Evolutionary conservation across 2,888 invertebrate species (phyloP), one percentile per base, ranked within the genome.

Genomic region (Crematogaster levior): DNA sequence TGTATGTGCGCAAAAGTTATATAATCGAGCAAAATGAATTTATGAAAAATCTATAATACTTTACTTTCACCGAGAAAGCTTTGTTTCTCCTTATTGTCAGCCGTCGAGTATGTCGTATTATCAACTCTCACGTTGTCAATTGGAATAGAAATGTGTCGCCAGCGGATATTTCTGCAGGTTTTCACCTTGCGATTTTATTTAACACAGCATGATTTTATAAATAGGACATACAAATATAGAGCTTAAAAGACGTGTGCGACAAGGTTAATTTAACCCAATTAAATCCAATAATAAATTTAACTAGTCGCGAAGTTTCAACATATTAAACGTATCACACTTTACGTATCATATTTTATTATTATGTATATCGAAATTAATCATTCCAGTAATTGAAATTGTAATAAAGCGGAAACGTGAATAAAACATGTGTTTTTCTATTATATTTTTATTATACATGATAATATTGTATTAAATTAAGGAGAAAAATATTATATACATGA

Each of bases 191-290:
- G 30, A 34, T 79, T 77, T n/a, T 73, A 60, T 60, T 48, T 60
- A 60, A 60, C 46, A 46, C 60, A 58, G 15, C 6, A 15, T 21
- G 1, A n/a, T n/a, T n/a, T 68, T 79, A 79, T 79, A 43, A 79
- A 68, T 79, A 79, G 70, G 0, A 56, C 34, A 24, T 61, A 40
- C 66, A 43, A 37, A 74, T 61, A 61, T 53, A 66, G 43, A n/a
- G 15, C 30, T 66, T 24, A 24, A 63, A 61, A 63, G 65, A 0
- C 34, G 7, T 15, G 24, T 12, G n/a, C n/a, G 7, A 3, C 75
- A 79, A 68, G 70, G 40, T 68, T 77, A 30, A 70, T 79, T 79
- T 79, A 68, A 79, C 21, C 18, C 27, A 43, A 56, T 79, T 56
- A 79, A 46, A 30, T 34, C 9, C 43, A 34, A n/a, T n/a, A n/a